Evolutionary conservation across 1,140 invertebrate species (phyloP), one percentile per base, ranked within the genome.

Genomic region (Cylas formicarius): DNA sequence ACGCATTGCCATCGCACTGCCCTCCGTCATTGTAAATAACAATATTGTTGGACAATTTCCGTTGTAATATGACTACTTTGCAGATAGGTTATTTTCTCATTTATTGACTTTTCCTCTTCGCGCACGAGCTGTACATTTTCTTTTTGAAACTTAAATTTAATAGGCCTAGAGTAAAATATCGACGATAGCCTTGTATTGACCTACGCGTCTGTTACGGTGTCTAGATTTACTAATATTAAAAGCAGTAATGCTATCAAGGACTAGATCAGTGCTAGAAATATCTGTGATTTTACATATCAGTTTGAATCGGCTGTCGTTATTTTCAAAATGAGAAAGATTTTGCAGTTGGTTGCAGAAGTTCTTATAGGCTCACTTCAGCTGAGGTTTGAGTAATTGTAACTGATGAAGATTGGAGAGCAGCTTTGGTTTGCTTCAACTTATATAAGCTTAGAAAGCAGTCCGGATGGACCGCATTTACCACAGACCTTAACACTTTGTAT

Each of bases 401-500:
- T 36, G 16, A 6, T 1, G 21, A 16, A 14, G 36, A 24, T 4
- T 26, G 14, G 4, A 18, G 20, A 6, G 2, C 11, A 26, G 24
- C 28, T 36, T 19, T 36, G 1, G 8, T 10, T 36, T 36, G n/a
- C 9, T 13, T 11, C 2, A 36, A 2, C 10, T 1, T 18, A 17
- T 21, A n/a, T n/a, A 21, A 36, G 17, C 34, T 19, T n/a, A 21
- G 16, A 36, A 36, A 36, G 23, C 34, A 36, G 14, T 36, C n/a
- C n/a, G n/a, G n/a, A n/a, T n/a, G n/a, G n/a, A n/a, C n/a, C n/a
- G 16, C 34, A 21, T 36, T 36, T 2, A 36, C 20, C n/a, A 14
- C 14, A 19, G 9, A 36, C 23, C 34, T 2, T 21, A 36, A 36
- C 20, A 36, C 2, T n/a, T 36, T 36, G 11, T 36, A 36, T 18